A percentile compares a stretch with the other conserved stretches of the same genome.
Evolutionary conservation across 2,888 invertebrate genomes (phyloP).

Genomic region (Bombylius discolor): DNA sequence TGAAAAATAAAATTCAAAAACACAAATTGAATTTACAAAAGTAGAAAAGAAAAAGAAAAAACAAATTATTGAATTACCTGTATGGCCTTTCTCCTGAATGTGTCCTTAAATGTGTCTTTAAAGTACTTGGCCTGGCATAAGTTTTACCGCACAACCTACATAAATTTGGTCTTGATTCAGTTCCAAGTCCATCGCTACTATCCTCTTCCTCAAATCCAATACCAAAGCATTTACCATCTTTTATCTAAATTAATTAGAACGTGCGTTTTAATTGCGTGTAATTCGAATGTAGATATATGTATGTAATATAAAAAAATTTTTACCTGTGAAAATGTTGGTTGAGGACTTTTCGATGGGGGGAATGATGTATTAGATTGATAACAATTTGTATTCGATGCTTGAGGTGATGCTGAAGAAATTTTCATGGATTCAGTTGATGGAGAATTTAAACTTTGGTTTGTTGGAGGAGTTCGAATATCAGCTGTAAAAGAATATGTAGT

Average conservation of each 20-base stretch:
- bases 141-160: constrained; percentile 94
- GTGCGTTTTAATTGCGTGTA: background rate
- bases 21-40: background rate
- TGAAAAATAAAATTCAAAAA: constrained; percentile 6
- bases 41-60: background rate
- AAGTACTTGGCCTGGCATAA: constrained; percentile 88
- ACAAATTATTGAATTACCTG: constrained; percentile 20
- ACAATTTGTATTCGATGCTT: constrained; percentile 17
- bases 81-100: constrained; percentile 81
- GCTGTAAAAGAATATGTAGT: constrained; percentile 75
- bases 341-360: constrained; percentile 32
- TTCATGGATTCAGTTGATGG: constrained; percentile 25
- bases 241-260: constrained; percentile 7
- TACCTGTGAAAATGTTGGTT: constrained; percentile 12
- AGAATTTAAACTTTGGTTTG: constrained; percentile 39
- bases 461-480: constrained; percentile 53
- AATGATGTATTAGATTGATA: constrained; percentile 19
- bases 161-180: constrained; percentile 67
- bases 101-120: constrained; percentile 93
- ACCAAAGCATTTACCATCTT: constrained; percentile 18
- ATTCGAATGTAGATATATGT: background rate
- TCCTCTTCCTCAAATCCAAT: constrained; percentile 53
- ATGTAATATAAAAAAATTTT: background rate
- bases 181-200: constrained; percentile 27
- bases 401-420: constrained; percentile 24